These are phyloP conservation scores for Pachypeltis micranthus DNA, from an alignment of 1,140 invertebrate species.

Conservation along the genomic window DNA sequence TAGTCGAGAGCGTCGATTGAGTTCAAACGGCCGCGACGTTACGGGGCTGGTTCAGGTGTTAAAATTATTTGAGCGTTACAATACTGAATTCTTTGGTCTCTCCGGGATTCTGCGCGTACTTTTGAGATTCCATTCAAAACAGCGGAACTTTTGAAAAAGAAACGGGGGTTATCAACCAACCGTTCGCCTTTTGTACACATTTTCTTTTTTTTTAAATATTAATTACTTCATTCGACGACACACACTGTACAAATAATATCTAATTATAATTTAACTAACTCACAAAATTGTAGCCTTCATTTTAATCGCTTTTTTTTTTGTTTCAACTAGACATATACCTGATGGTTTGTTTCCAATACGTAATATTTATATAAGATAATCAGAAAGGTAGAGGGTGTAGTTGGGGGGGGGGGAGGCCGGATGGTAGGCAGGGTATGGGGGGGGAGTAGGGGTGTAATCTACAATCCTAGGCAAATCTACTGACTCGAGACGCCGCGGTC, in stretches of 20 bases:
- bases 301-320: not conserved
- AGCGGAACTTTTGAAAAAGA: not conserved
- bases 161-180: not conserved
- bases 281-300: not conserved
- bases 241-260: constrained; percentile 6
- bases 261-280: not conserved
- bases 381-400: too few species aligned
- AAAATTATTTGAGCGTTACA: not conserved
- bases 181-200: not conserved
- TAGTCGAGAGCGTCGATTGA: too few species aligned
- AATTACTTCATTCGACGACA: not conserved
- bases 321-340: not conserved
- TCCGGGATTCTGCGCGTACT: not conserved
- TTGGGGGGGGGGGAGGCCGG: too few species aligned
- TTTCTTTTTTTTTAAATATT: too few species aligned
- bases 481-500: not conserved
- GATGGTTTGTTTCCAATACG: not conserved
- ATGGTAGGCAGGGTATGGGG: too few species aligned
- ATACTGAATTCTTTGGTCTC: constrained; percentile 9
- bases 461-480: constrained; percentile 7
- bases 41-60: too few species aligned
- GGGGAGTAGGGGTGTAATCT: too few species aligned
- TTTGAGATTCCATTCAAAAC: not conserved
- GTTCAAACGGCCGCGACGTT: too few species aligned
- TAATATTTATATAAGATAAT: not conserved